Base-by-base conservation (phyloP, 1,140 invertebrate genomes). In the Coelopa frigida region DNA sequence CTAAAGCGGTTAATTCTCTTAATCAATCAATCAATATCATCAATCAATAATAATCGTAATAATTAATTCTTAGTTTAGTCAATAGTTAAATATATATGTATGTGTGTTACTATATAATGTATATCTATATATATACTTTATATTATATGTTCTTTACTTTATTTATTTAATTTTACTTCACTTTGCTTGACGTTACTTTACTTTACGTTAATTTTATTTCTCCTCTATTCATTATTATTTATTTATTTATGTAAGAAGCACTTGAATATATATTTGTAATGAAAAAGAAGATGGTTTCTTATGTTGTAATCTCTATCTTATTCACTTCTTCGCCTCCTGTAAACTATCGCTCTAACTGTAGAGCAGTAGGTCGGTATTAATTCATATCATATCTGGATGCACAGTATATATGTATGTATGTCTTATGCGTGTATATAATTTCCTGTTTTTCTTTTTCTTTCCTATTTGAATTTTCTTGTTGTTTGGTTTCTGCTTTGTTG, bases 191-290 rank as follows among this genome's bases (percentile, higher is more conserved):
- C n/a, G n/a, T n/a, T n/a, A n/a, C n/a, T n/a, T n/a, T n/a, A n/a
- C n/a, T n/a, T n/a, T n/a, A n/a, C n/a, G n/a, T n/a, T n/a, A 29
- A 29, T 8, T 29, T 29, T 29, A 10, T 29, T 29, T 29, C 27
- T 29, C 27, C 8, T 29, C 14, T 29, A 29, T 29, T 10, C 14
- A 10, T 10, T 29, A 10, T 49, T 37, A 38, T 24, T 36, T 17
- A 44, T 44, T 37, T 45, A 20, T 49, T 66, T 66, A 62, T 62
- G 55, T 66, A 66, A 66, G 62, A 66, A 66, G 62, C 62, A 66
- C 62, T 66, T 66, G 62, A 66, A 66, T 66, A 66, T 66, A 66
- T 66, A 65, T 62, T 39, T 56, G 54, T 58, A 59, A 57, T 66
- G 66, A 62, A 57, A 52, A 55, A 59, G 59, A 66, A 61, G 59